Evolutionary conservation across 1,140 invertebrate species (phyloP), one percentile per base, ranked within the genome.

Genomic region (Atta texana): DNA sequence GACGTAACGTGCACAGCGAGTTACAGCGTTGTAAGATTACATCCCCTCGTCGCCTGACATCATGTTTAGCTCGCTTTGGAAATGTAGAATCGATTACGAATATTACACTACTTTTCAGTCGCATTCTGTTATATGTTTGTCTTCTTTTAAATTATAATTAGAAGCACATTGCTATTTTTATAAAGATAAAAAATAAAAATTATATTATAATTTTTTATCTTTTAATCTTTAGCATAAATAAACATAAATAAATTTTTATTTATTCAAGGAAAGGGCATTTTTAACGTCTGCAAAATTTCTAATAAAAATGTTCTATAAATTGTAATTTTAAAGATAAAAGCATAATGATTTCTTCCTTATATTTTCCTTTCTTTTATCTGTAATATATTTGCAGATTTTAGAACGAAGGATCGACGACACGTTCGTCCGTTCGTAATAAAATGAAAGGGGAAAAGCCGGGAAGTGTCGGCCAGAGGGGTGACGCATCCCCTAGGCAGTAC

Each of bases 321-420:
- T 21, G 18, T 21, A 61, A 82, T 84, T 75, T 84, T 18, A 12
- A 74, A 5, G 24, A 71, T 57, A 69, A 81, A 55, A 74, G 8
- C 8, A 21, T 51, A 63, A 51, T 49, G 63, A 28, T 18, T 74
- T 31, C 14, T 63, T 59, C 21, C 28, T 81, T 55, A 74, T 6
- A 18, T 74, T 61, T 75, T 49, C n/a, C 24, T 16, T 18, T 61
- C 68, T 63, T 77, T 82, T 82, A 61, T 82, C 34, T 31, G 53
- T 21, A 75, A 84, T 84, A 74, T 84, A 84, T 84, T 75, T 75
- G 69, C 80, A 75, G 80, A 84, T 84, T 84, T 84, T 84, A 84
- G 55, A 57, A 85, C 24, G 49, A 31, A 51, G 61, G 51, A 53
- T 76, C 59, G 82, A 85, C 82, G 82, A 85, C 59, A 77, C 63